Evolutionary conservation across 2,113 vertebrate genomes (phyloP).

Genomic region (Taxidea taxus): DNA sequence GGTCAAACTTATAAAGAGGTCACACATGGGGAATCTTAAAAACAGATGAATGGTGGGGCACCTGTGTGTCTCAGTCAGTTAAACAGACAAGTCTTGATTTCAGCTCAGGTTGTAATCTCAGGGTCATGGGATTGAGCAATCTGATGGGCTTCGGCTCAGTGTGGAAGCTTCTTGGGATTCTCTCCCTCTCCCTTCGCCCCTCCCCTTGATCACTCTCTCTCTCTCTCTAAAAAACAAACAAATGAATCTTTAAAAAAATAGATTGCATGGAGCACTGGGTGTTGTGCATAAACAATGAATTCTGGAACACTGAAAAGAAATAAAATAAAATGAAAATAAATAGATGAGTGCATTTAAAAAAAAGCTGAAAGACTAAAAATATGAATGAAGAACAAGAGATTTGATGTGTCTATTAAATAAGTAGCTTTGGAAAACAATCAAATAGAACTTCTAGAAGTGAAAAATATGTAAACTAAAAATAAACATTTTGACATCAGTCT

Average conservation of each 20-base stretch:
- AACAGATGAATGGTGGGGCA: too few species aligned
- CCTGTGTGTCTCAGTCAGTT: neutral
- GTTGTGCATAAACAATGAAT: too few species aligned
- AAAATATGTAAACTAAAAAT: neutral
- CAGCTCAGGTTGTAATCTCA: neutral
- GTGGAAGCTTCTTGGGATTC: neutral
- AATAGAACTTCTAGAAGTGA: neutral
- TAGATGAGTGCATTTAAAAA: neutral
- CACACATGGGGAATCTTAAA: neutral
- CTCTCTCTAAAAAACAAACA: neutral
- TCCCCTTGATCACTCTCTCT: neutral
- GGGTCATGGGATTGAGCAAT: neutral
- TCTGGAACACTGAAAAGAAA: too few species aligned
- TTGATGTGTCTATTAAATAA: neutral
- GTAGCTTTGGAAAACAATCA: neutral
- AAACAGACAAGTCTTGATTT: neutral
- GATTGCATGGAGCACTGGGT: too few species aligned
- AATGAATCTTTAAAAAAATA: neutral
- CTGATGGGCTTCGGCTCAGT: neutral
- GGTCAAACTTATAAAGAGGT: neutral
- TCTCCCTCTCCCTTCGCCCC: neutral
- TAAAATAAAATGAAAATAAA: neutral
- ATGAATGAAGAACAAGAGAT: neutral
- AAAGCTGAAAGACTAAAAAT: neutral
- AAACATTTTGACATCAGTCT: neutral